A percentile compares a stretch with the other conserved stretches of the same genome.
These are phyloP conservation scores for Apis dorsata DNA, from an alignment of 1,140 invertebrate genomes.

Conservation along the genomic window DNA sequence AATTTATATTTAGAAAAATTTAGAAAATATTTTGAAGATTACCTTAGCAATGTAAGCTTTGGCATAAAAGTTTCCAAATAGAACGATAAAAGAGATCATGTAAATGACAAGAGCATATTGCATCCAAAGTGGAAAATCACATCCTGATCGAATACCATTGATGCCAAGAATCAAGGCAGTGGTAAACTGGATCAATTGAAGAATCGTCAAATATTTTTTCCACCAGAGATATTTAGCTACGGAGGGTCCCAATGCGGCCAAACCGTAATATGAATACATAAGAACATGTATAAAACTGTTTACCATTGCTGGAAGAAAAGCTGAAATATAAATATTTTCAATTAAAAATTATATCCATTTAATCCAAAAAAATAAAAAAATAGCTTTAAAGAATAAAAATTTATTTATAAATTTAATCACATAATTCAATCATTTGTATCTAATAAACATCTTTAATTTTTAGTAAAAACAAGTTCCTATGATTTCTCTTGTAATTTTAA, in stretches of 20 bases:
- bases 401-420: neutral
- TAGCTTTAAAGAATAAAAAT: neutral
- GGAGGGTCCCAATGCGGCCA: conserved; percentile 90
- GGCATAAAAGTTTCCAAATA: conserved; percentile 95
- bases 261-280: conserved; percentile 96
- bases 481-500: neutral
- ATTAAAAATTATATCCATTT: neutral
- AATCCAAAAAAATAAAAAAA: neutral
- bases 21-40: conserved; percentile 46
- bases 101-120: conserved; percentile 94
- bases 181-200: conserved; percentile 94
- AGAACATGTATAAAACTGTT: conserved; percentile 95
- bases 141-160: conserved; percentile 90
- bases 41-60: conserved; percentile 90
- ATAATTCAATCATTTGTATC: neutral
- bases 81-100: conserved; percentile 93
- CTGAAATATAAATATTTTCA: conserved; percentile 79
- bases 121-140: conserved; percentile 96
- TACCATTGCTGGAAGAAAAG: conserved; percentile 92
- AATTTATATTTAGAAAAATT: neutral
- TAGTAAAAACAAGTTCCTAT: neutral
- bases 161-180: conserved; percentile 90
- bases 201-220: conserved; percentile 95
- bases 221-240: conserved; percentile 93
- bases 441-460: neutral